Conservation (phyloP, 2,113 vertebrate genomes). For the Natator depressus region DNA sequence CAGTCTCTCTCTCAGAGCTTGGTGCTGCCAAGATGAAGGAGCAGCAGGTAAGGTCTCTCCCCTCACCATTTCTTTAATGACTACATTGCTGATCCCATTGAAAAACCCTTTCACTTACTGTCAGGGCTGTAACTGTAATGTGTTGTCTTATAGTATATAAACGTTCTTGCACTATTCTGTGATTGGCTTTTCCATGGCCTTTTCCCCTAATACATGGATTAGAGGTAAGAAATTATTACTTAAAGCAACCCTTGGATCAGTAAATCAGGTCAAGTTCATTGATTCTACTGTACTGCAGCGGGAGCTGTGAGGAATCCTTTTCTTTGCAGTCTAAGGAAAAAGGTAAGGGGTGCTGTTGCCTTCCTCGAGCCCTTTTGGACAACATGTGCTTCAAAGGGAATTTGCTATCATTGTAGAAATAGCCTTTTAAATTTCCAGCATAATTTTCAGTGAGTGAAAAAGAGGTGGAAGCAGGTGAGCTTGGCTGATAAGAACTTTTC, state of each 20-base stretch:
- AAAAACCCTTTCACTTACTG: not conserved
- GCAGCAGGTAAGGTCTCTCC: conserved; percentile 82
- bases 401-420: not conserved
- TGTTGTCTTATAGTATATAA: not conserved
- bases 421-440: conserved; percentile 33
- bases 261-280: not conserved
- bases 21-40: conserved; percentile 76
- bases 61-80: not conserved
- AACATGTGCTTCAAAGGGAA: not conserved
- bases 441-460: conserved; percentile 43
- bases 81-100: not conserved
- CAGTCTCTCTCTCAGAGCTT: conserved; percentile 85
- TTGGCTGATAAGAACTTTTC: conserved; percentile 38
- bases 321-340: not conserved
- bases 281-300: not conserved
- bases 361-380: conserved; percentile 13
- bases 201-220: not conserved
- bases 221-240: not conserved
- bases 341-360: not conserved
- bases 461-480: conserved; percentile 30
- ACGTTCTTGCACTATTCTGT: not conserved
- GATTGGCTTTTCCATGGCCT: not conserved
- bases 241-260: not conserved
- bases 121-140: not conserved
- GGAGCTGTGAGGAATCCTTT: not conserved